Evolutionary conservation across 2,888 invertebrate genomes (phyloP).

Genomic region (Hirtodrosophila duncani): DNA sequence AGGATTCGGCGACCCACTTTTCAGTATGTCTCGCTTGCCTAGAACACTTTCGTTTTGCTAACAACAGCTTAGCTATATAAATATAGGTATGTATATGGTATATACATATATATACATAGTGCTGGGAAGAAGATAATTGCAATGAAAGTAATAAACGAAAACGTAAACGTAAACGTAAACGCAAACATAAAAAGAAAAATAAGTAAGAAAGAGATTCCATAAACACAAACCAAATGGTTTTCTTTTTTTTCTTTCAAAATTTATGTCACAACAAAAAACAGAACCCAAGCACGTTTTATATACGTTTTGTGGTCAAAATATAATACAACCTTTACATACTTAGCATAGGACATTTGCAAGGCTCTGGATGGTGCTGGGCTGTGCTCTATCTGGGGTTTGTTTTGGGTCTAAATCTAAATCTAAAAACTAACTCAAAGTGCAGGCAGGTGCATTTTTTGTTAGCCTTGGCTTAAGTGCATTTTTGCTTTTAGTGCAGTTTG

Average conservation of each 20-base stretch:
- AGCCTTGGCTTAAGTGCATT: constrained; percentile 49
- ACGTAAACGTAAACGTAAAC: constrained; percentile 7
- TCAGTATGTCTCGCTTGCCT: constrained; percentile 12
- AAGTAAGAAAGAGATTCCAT: constrained; percentile 18
- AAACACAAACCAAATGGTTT: constrained; percentile 8
- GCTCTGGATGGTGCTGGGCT: constrained; percentile 20
- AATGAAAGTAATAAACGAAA: constrained; percentile 16
- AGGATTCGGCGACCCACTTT: constrained; percentile 11
- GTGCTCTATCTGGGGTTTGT: constrained; percentile 8
- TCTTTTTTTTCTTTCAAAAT: constrained; percentile 6
- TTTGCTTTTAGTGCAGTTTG: constrained; percentile 56
- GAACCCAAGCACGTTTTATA: constrained; percentile 53
- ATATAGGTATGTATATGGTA: constrained; percentile 20
- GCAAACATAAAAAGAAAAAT: constrained; percentile 13
- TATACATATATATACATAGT: constrained; percentile 37
- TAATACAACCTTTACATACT: no score
- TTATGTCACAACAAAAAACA: not conserved
- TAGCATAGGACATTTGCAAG: constrained; percentile 30
- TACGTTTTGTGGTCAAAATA: no score
- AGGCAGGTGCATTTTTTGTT: no score
- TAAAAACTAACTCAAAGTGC: no score
- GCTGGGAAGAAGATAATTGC: constrained; percentile 66
- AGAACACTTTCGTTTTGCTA: constrained; percentile 37
- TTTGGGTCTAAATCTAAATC: no score
- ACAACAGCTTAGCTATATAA: constrained; percentile 43